These are phyloP conservation scores for Argyrosomus regius DNA, from an alignment of 2,797 vertebrate species.

Conservation along the genomic window DNA sequence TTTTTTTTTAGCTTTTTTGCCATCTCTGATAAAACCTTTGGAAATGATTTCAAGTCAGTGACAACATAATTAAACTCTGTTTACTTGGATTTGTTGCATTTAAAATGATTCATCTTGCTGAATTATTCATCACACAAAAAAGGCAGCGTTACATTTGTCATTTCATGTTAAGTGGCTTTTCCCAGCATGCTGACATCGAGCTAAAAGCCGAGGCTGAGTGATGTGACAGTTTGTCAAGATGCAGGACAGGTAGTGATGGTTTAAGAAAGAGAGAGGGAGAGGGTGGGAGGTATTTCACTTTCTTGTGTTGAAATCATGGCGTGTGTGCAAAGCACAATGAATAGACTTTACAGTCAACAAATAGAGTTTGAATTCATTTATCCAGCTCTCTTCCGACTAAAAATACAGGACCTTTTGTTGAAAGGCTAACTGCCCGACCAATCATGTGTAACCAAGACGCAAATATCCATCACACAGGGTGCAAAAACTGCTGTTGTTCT, in stretches of 20 bases:
- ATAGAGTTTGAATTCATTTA: constrained; percentile 8
- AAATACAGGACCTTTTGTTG: constrained; percentile 10
- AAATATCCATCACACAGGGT: constrained; percentile 17
- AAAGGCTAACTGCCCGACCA: constrained; percentile 9
- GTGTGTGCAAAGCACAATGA: background rate
- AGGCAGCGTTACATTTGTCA: constrained; percentile 33
- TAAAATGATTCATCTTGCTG: background rate
- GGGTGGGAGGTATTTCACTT: background rate
- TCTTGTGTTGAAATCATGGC: constrained; percentile 4
- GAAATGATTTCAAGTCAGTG: background rate
- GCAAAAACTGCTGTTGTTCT: constrained; percentile 13
- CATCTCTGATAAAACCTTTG: background rate
- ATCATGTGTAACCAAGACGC: constrained; percentile 17
- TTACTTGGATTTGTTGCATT: constrained; percentile 5
- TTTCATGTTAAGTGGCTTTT: constrained; percentile 30
- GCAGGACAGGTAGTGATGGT: constrained; percentile 28
- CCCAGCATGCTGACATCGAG: constrained; percentile 22
- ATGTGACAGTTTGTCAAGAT: constrained; percentile 46
- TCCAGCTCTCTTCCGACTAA: constrained; percentile 17
- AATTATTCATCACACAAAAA: constrained; percentile 51
- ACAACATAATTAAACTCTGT: background rate
- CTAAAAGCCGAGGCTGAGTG: constrained; percentile 36
- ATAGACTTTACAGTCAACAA: background rate
- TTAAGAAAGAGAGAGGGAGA: constrained; percentile 1
- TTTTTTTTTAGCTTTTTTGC: background rate